phyloP scores from a whole-genome alignment of 2,888 invertebrate species.

The Zygogramma bicolorata region DNA sequence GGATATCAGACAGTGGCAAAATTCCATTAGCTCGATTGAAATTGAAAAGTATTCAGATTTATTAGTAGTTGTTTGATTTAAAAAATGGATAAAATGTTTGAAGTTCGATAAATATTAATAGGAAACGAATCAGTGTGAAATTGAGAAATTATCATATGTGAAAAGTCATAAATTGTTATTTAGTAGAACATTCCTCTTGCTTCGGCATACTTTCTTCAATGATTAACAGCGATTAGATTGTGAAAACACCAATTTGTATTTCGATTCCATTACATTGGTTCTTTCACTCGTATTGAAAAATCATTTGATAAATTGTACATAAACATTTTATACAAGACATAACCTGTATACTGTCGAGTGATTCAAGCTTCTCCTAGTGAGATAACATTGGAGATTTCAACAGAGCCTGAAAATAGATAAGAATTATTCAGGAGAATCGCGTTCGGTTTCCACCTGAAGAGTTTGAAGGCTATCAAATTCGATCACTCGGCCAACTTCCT shows the following conservation, averaged over 20 bases:
- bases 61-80: no score
- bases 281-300: neutral
- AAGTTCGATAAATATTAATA: neutral
- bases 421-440: no score
- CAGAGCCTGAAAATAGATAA: no score
- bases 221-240: neutral
- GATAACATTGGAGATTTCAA: no score
- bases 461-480: no score
- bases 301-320: no score
- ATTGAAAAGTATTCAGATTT: neutral
- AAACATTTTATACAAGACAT: no score
- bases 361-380: no score
- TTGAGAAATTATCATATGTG: constrained; percentile 1
- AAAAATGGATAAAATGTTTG: neutral
- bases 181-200: neutral
- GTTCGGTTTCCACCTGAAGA: no score
- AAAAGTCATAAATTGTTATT: neutral
- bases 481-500: no score
- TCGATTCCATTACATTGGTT: neutral
- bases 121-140: neutral
- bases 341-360: no score
- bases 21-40: neutral
- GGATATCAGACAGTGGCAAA: neutral
- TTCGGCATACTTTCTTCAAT: neutral
- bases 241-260: neutral